These are phyloP conservation scores for Pollicipes pollicipes DNA, from an alignment of 1,140 invertebrate species.

Conservation along the genomic window DNA sequence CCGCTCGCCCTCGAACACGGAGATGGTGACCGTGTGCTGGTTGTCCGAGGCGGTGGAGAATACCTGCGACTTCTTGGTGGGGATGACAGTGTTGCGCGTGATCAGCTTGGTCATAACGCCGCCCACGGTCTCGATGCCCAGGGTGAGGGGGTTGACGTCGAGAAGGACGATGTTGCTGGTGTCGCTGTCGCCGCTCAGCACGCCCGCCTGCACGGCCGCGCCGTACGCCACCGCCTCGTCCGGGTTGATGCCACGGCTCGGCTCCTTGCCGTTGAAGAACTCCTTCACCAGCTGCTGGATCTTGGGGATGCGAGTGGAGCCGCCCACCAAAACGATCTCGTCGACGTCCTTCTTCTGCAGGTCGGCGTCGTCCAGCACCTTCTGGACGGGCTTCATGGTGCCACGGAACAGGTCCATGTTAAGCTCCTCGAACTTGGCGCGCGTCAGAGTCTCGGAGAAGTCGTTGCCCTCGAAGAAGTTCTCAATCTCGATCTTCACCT, in stretches of 20 bases:
- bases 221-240: slow-evolving; percentile 97
- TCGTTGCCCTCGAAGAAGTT: slow-evolving; percentile 98
- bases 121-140: slow-evolving; percentile 98
- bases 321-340: slow-evolving; percentile 97
- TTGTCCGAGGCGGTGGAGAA: slow-evolving; percentile 98
- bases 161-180: slow-evolving; percentile 91
- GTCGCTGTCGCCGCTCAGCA: slow-evolving; percentile 67
- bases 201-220: slow-evolving; percentile 72
- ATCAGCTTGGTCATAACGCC: slow-evolving; percentile 99
- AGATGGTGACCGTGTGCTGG: slow-evolving; percentile 96
- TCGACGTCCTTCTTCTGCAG: slow-evolving; percentile 97
- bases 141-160: slow-evolving; percentile 93
- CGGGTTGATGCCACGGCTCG: slow-evolving; percentile 92
- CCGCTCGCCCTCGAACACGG: slow-evolving; percentile 92
- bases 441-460: slow-evolving; percentile 95
- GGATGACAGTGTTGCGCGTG: slow-evolving; percentile 77
- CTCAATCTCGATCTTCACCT: slow-evolving; percentile 97
- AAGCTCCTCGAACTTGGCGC: slow-evolving; percentile 98
- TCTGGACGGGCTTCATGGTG: slow-evolving; percentile 96
- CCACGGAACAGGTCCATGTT: slow-evolving; percentile 98
- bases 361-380: slow-evolving; percentile 93
- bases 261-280: slow-evolving; percentile 96
- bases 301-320: slow-evolving; percentile 97
- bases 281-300: slow-evolving; percentile 97
- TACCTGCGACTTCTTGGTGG: slow-evolving; percentile 98